Evolutionary conservation across 2,888 invertebrate genomes (phyloP).

Genomic region (Rhodophaea formosa): DNA sequence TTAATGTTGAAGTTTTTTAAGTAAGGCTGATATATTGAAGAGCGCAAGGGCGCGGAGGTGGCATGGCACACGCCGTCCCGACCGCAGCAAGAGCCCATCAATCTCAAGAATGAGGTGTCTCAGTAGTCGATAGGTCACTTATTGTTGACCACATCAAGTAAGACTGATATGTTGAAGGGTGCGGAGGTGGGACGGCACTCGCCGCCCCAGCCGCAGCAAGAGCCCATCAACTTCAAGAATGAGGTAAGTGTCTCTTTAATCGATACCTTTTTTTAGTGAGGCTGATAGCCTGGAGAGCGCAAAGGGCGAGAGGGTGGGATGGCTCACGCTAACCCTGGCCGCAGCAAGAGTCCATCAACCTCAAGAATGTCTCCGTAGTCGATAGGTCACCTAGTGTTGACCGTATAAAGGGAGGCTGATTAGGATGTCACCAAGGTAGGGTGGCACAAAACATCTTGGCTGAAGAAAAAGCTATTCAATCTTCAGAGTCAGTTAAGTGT

Average conservation of each 20-base stretch:
- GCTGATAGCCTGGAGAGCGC: no score
- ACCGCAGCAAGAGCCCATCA: conserved; percentile 73
- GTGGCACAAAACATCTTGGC: conserved; percentile 79
- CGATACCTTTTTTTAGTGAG: no score
- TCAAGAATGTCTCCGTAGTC: background rate
- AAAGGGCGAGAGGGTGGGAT: no score
- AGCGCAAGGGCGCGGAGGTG: conserved; percentile 84
- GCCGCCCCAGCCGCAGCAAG: conserved; percentile 79
- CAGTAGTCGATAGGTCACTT: background rate
- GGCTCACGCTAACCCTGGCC: background rate
- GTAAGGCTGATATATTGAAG: conserved; percentile 89
- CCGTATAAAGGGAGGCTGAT: conserved; percentile 87
- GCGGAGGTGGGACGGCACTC: conserved; percentile 83
- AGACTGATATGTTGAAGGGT: conserved; percentile 89
- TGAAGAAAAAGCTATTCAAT: conserved; percentile 79
- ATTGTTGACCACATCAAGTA: conserved; percentile 71
- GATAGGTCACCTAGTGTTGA: background rate
- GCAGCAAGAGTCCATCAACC: background rate
- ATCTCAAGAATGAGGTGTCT: conserved; percentile 76
- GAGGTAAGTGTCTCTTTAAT: background rate
- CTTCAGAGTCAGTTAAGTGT: conserved; percentile 76
- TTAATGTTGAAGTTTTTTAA: conserved; percentile 47
- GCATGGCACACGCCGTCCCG: conserved; percentile 81
- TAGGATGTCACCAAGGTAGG: conserved; percentile 88
- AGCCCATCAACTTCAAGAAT: conserved; percentile 69